phyloP scores from a whole-genome alignment of 2,797 vertebrate species.

The Heliangelus exortis region DNA sequence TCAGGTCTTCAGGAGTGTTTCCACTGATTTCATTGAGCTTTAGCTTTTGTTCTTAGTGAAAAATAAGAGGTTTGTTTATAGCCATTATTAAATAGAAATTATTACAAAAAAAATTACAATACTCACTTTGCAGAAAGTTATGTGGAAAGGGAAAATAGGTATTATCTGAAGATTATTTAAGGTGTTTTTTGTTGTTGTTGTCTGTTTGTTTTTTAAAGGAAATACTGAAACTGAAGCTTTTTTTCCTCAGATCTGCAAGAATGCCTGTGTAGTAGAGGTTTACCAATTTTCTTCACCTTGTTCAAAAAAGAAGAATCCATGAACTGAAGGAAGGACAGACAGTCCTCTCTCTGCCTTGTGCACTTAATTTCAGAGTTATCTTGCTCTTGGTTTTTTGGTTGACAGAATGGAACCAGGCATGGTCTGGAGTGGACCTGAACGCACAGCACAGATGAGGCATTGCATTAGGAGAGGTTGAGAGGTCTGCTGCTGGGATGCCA shows the following conservation, averaged over 20 bases:
- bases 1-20: neutral
- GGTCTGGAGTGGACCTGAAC: accelerated
- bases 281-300: neutral
- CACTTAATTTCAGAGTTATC: neutral
- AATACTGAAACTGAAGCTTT: neutral
- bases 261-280: neutral
- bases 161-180: neutral
- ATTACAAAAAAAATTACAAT: neutral
- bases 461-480: accelerated
- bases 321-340: neutral
- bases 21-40: neutral
- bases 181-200: neutral
- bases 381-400: neutral
- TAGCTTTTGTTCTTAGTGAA: neutral
- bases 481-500: accelerated
- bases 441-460: accelerated
- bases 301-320: neutral
- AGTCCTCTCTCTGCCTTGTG: neutral
- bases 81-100: neutral
- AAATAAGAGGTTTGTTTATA: neutral
- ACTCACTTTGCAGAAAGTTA: neutral
- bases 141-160: neutral
- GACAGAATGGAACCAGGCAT: too few species aligned
- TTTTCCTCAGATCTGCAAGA: neutral
- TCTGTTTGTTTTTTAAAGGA: neutral